Evolutionary conservation across 37 sponge, comb jelly and placozoan genomes (phyloP), one percentile per base, ranked within the genome.

Genomic region (Oscarella lobularis): DNA sequence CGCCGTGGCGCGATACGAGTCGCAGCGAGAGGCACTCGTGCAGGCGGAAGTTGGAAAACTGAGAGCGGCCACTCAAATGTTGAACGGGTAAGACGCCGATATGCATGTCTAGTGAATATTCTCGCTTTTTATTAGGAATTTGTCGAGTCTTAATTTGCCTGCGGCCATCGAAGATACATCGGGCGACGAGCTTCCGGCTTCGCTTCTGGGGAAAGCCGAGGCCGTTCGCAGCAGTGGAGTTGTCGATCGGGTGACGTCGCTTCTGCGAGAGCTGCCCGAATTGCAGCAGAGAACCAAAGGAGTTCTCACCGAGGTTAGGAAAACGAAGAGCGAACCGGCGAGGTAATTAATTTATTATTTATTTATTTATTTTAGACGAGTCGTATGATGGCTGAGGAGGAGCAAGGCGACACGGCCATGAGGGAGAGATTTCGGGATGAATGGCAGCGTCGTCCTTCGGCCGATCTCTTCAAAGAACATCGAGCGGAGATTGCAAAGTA

Each of bases 151-250:
- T n/a, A n/a, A n/a, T n/a, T n/a, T n/a, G 33, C 96, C 96, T 3
- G 96, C 96, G 9, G 88, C 89, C 67, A 78, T 95, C 31, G 96
- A 95, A 73, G 96, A 95, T 60, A 84, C 80, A 1, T 72, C 82
- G 36, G 96, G 89, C 34, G 76, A 83, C 60, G 80, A 80, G 35
- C 73, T 91, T 5, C 96, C 96, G 0, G 85, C 83, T 41, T 95
- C 96, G 32, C 74, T 95, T 40, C 73, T 81, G 66, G 96, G 91
- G 82, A 95, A 95, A 75, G 79, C 83, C 9, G 82, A 72, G 3
- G 80, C n/a, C n/a, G n/a, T n/a, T n/a, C n/a, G n/a, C n/a, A n/a
- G n/a, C n/a, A n/a, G n/a, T n/a, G n/a, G n/a, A n/a, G n/a, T n/a
- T n/a, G n/a, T n/a, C n/a, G n/a, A n/a, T n/a, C n/a, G n/a, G n/a